phyloP scores from a whole-genome alignment of 35 echinoderm and acorn worm genomes.

The Lytechinus pictus region DNA sequence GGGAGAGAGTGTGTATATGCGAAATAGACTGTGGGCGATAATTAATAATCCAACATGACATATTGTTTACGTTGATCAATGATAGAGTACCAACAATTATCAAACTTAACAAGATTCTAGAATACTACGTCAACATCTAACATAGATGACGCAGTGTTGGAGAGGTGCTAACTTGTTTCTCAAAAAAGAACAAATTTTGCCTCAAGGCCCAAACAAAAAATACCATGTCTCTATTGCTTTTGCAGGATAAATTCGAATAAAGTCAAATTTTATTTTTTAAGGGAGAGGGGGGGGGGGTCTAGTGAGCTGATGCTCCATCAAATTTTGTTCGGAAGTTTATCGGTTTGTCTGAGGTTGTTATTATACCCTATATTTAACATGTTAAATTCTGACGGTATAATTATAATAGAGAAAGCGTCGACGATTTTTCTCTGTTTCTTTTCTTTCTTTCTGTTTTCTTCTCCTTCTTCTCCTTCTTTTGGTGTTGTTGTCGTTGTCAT shows the following conservation, averaged over 20 bases:
- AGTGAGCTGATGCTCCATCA: too few species aligned
- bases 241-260: background rate
- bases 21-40: background rate
- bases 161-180: background rate
- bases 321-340: too few species aligned
- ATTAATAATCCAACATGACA: background rate
- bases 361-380: too few species aligned
- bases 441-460: too few species aligned
- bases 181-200: background rate
- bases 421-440: too few species aligned
- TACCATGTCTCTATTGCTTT: background rate
- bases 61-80: background rate
- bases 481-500: too few species aligned
- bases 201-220: background rate
- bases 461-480: too few species aligned
- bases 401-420: too few species aligned
- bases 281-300: background rate
- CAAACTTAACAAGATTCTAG: background rate
- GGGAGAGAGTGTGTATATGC: background rate
- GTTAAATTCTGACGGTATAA: too few species aligned
- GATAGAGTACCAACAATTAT: background rate
- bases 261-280: background rate
- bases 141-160: background rate
- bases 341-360: too few species aligned
- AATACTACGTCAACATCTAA: background rate